A percentile compares a stretch with the other conserved stretches of the same genome.
Evolutionary conservation across 2,888 invertebrate genomes (phyloP).

Genomic region (Diaphora mendica): DNA sequence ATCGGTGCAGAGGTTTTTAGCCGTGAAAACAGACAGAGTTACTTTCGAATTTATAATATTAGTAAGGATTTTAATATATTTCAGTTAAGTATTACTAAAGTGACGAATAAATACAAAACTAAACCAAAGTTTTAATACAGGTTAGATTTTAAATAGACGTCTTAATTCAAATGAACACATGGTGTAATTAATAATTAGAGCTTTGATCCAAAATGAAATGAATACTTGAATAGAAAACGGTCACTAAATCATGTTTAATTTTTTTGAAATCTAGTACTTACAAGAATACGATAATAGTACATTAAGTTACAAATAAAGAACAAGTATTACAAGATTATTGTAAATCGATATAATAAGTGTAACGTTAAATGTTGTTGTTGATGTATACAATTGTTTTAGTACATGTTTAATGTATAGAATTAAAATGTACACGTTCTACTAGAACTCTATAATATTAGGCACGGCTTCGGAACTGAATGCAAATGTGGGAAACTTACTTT

Average conservation of each 20-base stretch:
- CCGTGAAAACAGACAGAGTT: too few relatives aligned
- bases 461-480: neutral
- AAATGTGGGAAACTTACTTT: neutral
- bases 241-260: neutral
- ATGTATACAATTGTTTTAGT: conserved; percentile 39
- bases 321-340: neutral
- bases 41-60: too few relatives aligned
- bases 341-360: conserved; percentile 19
- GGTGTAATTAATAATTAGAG: neutral
- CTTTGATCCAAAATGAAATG: neutral
- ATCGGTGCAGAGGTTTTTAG: too few relatives aligned
- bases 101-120: conserved; percentile 35
- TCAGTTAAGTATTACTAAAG: conserved; percentile 21
- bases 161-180: conserved; percentile 14
- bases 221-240: neutral
- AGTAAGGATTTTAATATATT: neutral
- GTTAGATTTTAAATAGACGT: conserved; percentile 1
- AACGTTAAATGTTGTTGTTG: conserved; percentile 50
- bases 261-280: too few relatives aligned
- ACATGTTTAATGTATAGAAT: conserved; percentile 32
- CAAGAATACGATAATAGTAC: neutral
- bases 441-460: neutral
- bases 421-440: conserved; percentile 13
- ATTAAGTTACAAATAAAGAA: neutral
- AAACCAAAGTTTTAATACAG: conserved; percentile 4